phyloP scores from a whole-genome alignment of 1,140 invertebrate species.

The Wasmannia auropunctata region DNA sequence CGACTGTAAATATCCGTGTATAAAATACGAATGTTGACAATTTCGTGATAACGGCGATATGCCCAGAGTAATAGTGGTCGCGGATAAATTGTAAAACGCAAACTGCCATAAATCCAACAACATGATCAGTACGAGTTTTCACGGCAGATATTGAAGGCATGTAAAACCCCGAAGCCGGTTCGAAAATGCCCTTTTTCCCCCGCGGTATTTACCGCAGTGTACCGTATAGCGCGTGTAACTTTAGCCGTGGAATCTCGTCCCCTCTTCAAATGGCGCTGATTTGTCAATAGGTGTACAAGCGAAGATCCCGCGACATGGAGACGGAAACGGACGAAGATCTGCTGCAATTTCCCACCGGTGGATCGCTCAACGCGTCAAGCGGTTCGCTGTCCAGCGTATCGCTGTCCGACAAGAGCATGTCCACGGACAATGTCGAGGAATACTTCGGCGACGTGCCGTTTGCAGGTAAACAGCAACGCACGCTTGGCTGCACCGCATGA shows the following conservation, averaged over 20 bases:
- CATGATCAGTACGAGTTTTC: slow-evolving; percentile 30
- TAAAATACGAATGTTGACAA: slow-evolving; percentile 59
- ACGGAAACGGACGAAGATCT: slow-evolving; percentile 90
- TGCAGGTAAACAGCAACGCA: slow-evolving; percentile 90
- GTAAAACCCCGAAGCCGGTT: not conserved
- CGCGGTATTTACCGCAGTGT: not conserved
- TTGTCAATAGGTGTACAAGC: slow-evolving; percentile 89
- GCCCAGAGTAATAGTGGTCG: slow-evolving; percentile 54
- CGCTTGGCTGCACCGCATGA: slow-evolving; percentile 86
- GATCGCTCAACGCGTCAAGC: slow-evolving; percentile 86
- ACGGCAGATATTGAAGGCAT: slow-evolving; percentile 15
- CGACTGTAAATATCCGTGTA: slow-evolving; percentile 57
- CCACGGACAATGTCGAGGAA: slow-evolving; percentile 94
- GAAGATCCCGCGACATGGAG: slow-evolving; percentile 92
- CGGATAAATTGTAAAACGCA: slow-evolving; percentile 50
- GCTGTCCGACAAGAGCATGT: slow-evolving; percentile 91
- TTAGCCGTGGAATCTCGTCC: not conserved
- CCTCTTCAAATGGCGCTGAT: slow-evolving; percentile 46
- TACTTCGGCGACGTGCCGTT: slow-evolving; percentile 94
- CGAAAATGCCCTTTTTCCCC: not conserved
- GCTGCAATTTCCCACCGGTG: slow-evolving; percentile 86
- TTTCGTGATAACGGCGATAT: slow-evolving; percentile 49
- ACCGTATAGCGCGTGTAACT: not conserved
- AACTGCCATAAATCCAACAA: slow-evolving; percentile 53
- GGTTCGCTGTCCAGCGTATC: slow-evolving; percentile 89